Base-by-base conservation (phyloP, 2,113 vertebrate species). In the Heterotis niloticus region DNA sequence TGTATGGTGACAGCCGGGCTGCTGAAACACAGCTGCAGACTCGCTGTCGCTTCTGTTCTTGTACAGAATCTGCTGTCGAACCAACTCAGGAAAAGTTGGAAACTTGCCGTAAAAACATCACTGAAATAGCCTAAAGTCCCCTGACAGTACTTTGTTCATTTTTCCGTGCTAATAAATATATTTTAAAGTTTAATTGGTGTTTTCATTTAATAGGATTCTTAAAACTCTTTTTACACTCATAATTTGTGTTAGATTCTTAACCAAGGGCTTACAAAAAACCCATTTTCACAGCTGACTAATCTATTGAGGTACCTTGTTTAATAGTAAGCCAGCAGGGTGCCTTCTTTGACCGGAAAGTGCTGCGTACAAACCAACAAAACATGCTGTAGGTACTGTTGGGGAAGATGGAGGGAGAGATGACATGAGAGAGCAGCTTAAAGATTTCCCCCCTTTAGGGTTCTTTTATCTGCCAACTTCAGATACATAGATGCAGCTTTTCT, bases 61-160 rank as follows among this genome's bases (percentile, higher is more conserved):
- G 68, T 26, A 17, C 77, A 60, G 56, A n/a, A n/a, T 26, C 12
- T 20, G 26, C 56, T 26, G 75, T 24, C 60, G 24, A 57, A 18
- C 54, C 44, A 54, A 78, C 77, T 78, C 66, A 60, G 65, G 77
- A 71, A 78, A 56, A 52, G 52, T 51, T 70, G 77, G 65, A 78
- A 18, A 23, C 57, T 70, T 78, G 28, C 67, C 62, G 26, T 78
- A 57, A n/a, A 78, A 57, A 60, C 65, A 59, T 44, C 56, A 60
- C 59, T 59, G 56, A 69, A 78, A 70, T 28, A 69, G 28, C 52
- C 16, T 77, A 29, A 17, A 65, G 11, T 70, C 29, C 28, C 18
- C 70, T 71, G 28, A 44, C 34, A 54, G 52, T 70, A 44, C 60
- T 64, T 76, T 44, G 24, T 69, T 78, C 57, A 68, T 78, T 59